A percentile compares a stretch with the other conserved stretches of the same genome.
phyloP scores from a whole-genome alignment of 1,140 invertebrate genomes.

The Aethina tumida region DNA sequence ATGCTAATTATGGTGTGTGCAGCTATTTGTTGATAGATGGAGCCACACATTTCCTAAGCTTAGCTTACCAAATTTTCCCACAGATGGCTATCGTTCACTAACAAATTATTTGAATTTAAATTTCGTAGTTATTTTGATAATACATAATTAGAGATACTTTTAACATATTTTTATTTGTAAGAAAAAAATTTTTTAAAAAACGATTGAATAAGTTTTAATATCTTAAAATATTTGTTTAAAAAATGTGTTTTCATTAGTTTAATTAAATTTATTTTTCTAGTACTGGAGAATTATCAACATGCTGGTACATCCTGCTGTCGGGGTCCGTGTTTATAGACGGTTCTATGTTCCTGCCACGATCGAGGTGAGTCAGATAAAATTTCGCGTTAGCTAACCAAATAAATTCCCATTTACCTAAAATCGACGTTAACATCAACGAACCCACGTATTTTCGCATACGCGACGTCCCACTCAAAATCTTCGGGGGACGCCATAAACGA shows the following conservation, averaged over 20 bases:
- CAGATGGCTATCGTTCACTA: not conserved
- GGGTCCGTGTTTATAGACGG: slow-evolving; percentile 86
- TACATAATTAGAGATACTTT: not conserved
- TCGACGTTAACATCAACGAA: no score
- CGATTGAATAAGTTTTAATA: not conserved
- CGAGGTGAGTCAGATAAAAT: slow-evolving; percentile 51
- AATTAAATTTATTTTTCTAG: slow-evolving; percentile 45
- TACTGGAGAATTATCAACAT: slow-evolving; percentile 66
- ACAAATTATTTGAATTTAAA: not conserved
- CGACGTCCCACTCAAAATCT: no score
- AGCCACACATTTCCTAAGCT: slow-evolving; percentile 1
- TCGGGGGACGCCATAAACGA: no score
- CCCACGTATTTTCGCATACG: no score
- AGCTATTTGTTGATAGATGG: not conserved
- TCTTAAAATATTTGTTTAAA: not conserved
- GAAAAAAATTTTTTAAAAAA: not conserved
- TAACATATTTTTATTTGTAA: not conserved
- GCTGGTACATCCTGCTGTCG: slow-evolving; percentile 77
- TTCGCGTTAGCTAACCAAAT: not conserved
- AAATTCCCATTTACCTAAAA: no score
- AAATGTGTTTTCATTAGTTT: not conserved
- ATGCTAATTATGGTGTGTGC: no score
- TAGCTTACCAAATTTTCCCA: slow-evolving; percentile 14
- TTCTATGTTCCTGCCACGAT: slow-evolving; percentile 74
- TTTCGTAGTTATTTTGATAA: not conserved